Percentiles rank a stretch among this genome's conserved stretches.
Conservation (phyloP, 2,888 invertebrate genomes). For the Frankliniella intonsa region DNA sequence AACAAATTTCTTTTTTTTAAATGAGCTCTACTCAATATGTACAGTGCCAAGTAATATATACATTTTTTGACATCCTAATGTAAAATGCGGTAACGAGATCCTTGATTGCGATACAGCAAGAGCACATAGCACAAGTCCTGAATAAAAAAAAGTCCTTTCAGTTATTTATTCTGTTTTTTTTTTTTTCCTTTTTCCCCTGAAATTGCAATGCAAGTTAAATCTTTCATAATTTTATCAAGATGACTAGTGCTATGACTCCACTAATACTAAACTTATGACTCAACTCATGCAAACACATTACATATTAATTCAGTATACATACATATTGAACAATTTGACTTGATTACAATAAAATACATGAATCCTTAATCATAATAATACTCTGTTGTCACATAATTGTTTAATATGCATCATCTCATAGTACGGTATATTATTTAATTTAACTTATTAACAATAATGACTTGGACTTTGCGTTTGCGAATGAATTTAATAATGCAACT, state of each 20-base stretch:
- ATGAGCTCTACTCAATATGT: not conserved
- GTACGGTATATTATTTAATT: not conserved
- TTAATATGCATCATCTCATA: not conserved
- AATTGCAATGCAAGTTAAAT: not conserved
- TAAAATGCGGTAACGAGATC: slow-evolving; percentile 23
- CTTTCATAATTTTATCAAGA: too few relatives aligned
- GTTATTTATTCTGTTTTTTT: not conserved
- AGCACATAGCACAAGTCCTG: slow-evolving; percentile 12
- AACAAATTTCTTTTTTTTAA: slow-evolving; percentile 9
- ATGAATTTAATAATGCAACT: not conserved
- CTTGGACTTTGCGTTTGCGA: not conserved
- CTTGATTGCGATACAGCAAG: slow-evolving; percentile 5
- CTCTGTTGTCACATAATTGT: slow-evolving; percentile 4
- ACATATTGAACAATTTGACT: not conserved
- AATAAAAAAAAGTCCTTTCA: not conserved
- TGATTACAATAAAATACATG: not conserved
- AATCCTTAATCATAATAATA: slow-evolving; percentile 11
- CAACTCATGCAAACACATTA: not conserved
- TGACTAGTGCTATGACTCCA: not conserved
- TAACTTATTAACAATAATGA: slow-evolving; percentile 2
- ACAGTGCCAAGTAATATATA: slow-evolving; percentile 11
- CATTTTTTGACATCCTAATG: not conserved
- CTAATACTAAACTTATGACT: not conserved
- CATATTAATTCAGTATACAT: not conserved
- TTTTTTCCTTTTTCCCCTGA: not conserved